A percentile compares a stretch with the other conserved stretches of the same genome.
phyloP scores from a whole-genome alignment of 2,113 vertebrate species.

The Lagopus muta region DNA sequence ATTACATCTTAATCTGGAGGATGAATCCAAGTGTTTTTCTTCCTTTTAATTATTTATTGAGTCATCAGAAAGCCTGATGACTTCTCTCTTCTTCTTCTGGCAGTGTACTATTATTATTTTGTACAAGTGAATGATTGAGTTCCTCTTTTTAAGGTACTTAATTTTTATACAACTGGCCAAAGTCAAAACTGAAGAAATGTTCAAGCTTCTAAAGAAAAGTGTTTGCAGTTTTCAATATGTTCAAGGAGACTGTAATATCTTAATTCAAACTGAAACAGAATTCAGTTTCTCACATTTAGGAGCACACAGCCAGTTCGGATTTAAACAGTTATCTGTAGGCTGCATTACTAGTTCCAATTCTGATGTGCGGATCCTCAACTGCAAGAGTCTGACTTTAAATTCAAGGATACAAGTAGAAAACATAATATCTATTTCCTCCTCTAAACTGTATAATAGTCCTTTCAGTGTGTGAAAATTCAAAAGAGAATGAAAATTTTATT shows the following conservation, averaged over 20 bases:
- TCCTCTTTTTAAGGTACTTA: neutral
- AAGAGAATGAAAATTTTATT: neutral
- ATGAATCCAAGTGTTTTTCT: neutral
- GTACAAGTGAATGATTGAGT: too few relatives aligned
- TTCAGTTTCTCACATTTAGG: neutral
- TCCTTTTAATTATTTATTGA: neutral
- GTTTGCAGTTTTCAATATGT: neutral
- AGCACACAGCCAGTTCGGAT: neutral
- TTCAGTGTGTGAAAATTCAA: neutral
- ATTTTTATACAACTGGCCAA: neutral
- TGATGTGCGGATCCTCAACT: neutral
- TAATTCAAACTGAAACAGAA: neutral
- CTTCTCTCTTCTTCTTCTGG: neutral
- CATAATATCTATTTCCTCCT: fast-evolving
- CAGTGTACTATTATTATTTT: neutral
- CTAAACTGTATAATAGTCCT: neutral
- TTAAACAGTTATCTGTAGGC: neutral
- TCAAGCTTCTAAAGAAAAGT: neutral
- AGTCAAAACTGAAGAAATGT: neutral
- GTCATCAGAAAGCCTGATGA: neutral
- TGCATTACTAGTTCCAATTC: neutral
- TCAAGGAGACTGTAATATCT: neutral
- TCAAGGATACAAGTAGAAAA: neutral
- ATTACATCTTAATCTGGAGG: neutral
- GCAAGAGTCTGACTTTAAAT: neutral